Evolutionary conservation across 2,888 invertebrate genomes (phyloP).

Genomic region (Aporophyla lueneburgensis): DNA sequence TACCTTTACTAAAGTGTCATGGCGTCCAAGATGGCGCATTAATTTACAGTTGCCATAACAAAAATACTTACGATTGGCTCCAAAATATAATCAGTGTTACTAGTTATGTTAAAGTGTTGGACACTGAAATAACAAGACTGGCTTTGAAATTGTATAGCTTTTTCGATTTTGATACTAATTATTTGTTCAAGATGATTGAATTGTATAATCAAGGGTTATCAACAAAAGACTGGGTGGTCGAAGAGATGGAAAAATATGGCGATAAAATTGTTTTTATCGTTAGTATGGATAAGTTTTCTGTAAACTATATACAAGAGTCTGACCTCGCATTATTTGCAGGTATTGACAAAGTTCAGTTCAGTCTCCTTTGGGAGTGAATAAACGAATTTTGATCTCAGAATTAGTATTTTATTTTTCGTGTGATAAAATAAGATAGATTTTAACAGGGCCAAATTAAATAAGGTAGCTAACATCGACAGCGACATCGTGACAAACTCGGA

Average conservation of each 20-base stretch:
- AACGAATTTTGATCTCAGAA: background rate
- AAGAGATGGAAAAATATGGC: conserved; percentile 44
- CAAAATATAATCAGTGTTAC: conserved; percentile 55
- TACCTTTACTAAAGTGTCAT: conserved; percentile 78
- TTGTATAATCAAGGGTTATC: conserved; percentile 74
- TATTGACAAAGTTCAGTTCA: conserved; percentile 76
- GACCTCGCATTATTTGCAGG: conserved; percentile 76
- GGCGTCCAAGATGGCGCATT: conserved; percentile 76
- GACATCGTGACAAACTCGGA: background rate
- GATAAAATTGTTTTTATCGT: conserved; percentile 65
- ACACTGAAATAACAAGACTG: conserved; percentile 62
- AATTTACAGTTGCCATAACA: conserved; percentile 76
- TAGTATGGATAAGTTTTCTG: conserved; percentile 72
- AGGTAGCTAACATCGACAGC: background rate
- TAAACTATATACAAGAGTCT: conserved; percentile 70
- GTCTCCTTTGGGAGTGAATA: conserved; percentile 61
- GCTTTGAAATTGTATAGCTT: conserved; percentile 68
- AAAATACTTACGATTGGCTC: conserved; percentile 70
- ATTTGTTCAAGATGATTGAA: conserved; percentile 72
- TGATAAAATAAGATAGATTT: background rate
- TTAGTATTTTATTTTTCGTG: background rate
- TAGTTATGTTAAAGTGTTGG: conserved; percentile 56
- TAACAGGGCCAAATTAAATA: background rate
- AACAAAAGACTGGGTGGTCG: conserved; percentile 73
- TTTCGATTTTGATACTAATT: conserved; percentile 62